phyloP scores from a whole-genome alignment of 2,113 vertebrate species.

The Halcyon senegalensis region DNA sequence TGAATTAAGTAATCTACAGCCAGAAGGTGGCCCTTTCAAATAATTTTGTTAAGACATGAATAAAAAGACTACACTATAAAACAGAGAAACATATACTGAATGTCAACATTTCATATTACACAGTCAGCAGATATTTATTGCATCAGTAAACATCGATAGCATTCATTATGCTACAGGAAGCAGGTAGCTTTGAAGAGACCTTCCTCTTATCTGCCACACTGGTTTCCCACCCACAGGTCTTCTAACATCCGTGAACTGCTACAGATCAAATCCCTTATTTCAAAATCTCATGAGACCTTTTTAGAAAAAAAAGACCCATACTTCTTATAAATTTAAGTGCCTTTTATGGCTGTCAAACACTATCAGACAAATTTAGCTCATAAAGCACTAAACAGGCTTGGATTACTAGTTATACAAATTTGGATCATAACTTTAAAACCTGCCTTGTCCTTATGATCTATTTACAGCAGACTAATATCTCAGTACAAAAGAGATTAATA shows the following conservation, averaged over 20 bases:
- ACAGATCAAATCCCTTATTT: background rate
- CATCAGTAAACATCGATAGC: background rate
- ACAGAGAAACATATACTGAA: background rate
- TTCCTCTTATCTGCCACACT: background rate
- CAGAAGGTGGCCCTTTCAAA: background rate
- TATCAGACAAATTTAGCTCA: background rate
- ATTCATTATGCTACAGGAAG: background rate
- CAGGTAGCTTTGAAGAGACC: background rate
- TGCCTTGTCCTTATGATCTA: background rate
- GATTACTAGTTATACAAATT: background rate
- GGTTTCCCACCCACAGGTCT: background rate
- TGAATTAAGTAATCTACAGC: background rate
- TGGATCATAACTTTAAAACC: background rate
- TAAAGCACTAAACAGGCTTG: background rate
- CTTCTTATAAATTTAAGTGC: background rate
- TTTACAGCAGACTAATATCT: background rate
- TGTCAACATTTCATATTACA: background rate
- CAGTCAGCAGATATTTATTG: background rate
- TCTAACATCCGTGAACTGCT: background rate
- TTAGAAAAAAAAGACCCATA: background rate
- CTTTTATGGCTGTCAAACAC: background rate
- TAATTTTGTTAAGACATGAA: background rate
- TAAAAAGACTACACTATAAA: background rate
- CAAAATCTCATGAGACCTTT: background rate
- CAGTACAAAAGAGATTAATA: background rate